Conservation (phyloP, 2,113 vertebrate species). For the Aplodontia rufa region DNA sequence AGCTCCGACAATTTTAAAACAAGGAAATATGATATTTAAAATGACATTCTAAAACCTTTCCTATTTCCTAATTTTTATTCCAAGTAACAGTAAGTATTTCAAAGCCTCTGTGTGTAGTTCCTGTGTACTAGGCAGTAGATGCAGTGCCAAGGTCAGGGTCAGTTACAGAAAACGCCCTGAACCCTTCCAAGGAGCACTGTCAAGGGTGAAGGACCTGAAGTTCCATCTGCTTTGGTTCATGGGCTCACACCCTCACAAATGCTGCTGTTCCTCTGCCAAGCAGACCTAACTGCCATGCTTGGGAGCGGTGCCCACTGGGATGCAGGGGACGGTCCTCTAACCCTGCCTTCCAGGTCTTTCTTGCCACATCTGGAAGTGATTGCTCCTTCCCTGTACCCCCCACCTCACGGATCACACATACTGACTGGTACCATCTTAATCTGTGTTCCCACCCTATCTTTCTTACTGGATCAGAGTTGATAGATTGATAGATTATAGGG, state of each 20-base stretch:
- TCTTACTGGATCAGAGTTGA: not conserved
- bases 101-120: not conserved
- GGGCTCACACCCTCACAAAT: not conserved
- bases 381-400: not conserved
- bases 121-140: not conserved
- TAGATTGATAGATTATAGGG: too few relatives aligned
- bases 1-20: constrained; percentile 30
- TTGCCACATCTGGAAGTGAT: not conserved
- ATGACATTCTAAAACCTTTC: constrained; percentile 18
- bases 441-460: not conserved
- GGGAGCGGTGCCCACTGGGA: not conserved
- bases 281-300: not conserved
- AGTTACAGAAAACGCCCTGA: not conserved
- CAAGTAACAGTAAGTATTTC: constrained; percentile 50
- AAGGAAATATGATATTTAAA: constrained; percentile 61
- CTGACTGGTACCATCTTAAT: not conserved
- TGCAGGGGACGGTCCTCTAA: not conserved
- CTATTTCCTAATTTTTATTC: constrained; percentile 49
- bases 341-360: not conserved
- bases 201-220: not conserved
- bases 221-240: not conserved
- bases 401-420: fast-evolving
- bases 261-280: not conserved
- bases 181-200: not conserved
- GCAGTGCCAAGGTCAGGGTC: not conserved